Conservation (phyloP, 2,888 invertebrate species). For the Lycophotia porphyrea region DNA sequence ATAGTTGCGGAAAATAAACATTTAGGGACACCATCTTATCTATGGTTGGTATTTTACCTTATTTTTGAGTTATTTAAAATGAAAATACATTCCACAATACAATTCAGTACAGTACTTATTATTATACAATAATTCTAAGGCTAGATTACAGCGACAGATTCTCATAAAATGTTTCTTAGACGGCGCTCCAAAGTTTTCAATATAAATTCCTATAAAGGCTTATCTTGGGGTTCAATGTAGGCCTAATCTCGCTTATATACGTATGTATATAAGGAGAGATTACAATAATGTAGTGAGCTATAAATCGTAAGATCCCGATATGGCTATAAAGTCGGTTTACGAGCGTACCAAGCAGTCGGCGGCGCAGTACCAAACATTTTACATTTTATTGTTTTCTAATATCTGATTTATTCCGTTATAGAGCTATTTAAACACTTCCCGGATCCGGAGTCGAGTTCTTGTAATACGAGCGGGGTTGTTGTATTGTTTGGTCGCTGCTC, state of each 20-base stretch:
- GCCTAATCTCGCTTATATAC: slow-evolving; percentile 50
- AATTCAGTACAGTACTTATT: slow-evolving; percentile 29
- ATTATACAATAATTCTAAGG: slow-evolving; percentile 46
- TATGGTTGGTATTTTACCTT: neutral
- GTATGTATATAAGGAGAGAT: slow-evolving; percentile 56
- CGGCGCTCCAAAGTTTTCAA: slow-evolving; percentile 58
- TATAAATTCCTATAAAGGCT: slow-evolving; percentile 60
- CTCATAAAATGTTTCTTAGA: slow-evolving; percentile 51
- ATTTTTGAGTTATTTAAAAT: neutral
- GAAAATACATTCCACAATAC: slow-evolving; percentile 9
- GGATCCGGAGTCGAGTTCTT: slow-evolving; percentile 35
- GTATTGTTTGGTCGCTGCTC: slow-evolving; percentile 31
- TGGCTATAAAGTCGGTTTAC: slow-evolving; percentile 65
- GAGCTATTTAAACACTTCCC: slow-evolving; percentile 45
- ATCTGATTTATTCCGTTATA: slow-evolving; percentile 52
- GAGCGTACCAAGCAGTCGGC: slow-evolving; percentile 52
- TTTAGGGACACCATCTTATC: neutral
- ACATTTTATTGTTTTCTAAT: slow-evolving; percentile 65
- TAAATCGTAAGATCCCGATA: slow-evolving; percentile 67
- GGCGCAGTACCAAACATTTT: slow-evolving; percentile 50
- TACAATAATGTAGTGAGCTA: slow-evolving; percentile 67
- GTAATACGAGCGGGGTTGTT: slow-evolving; percentile 21
- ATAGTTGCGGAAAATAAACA: neutral
- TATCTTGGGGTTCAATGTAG: slow-evolving; percentile 50
- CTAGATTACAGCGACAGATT: slow-evolving; percentile 40